Percentiles rank a stretch among this genome's conserved stretches.
Evolutionary conservation across 2,113 vertebrate species (phyloP).

Genomic region (Columba livia): DNA sequence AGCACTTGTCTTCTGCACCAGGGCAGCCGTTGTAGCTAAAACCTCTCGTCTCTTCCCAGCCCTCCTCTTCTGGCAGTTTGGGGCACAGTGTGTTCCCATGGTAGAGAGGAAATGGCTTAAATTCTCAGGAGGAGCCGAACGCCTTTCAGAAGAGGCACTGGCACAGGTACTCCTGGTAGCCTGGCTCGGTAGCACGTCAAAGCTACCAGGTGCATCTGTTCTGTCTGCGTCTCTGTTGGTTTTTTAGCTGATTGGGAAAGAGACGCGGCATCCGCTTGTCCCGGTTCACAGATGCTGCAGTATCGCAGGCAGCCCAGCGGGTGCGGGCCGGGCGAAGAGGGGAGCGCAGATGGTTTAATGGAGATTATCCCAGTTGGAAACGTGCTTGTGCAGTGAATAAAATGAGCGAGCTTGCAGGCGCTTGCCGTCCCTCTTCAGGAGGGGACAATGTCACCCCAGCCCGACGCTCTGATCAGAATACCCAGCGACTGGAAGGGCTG

Average conservation of each 20-base stretch:
- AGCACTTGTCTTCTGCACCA: background rate
- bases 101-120: background rate
- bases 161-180: background rate
- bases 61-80: background rate
- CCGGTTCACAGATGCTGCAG: slow-evolving; percentile 55
- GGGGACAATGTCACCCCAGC: slow-evolving; percentile 66
- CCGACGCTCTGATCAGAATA: slow-evolving; percentile 42
- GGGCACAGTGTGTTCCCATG: background rate
- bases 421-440: slow-evolving; percentile 61
- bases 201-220: slow-evolving; percentile 58
- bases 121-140: background rate
- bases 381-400: slow-evolving; percentile 70
- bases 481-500: background rate
- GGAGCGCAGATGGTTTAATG: slow-evolving; percentile 81
- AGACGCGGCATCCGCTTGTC: background rate
- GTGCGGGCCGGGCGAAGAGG: background rate
- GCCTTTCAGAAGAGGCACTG: slow-evolving; percentile 8
- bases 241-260: background rate
- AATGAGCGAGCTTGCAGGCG: slow-evolving; percentile 46
- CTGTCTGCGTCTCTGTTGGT: slow-evolving; percentile 28
- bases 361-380: slow-evolving; percentile 84
- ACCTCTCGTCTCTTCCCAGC: background rate
- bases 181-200: background rate
- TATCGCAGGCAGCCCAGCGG: slow-evolving; percentile 57
- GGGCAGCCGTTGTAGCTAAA: background rate